Evolutionary conservation across 2,113 vertebrate genomes (phyloP).

Genomic region (Solea solea): DNA sequence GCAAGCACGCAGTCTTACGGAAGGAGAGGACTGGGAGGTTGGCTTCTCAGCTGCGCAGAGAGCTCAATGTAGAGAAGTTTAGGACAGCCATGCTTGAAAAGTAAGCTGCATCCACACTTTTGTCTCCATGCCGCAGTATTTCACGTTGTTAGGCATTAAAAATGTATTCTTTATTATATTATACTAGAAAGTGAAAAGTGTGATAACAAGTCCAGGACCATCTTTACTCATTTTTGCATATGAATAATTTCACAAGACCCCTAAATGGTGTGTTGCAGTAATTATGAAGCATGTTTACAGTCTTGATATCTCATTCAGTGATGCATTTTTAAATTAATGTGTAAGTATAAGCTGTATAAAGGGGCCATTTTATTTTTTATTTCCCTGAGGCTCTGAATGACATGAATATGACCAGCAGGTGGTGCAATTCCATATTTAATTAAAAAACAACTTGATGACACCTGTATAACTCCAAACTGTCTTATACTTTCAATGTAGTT

Average conservation of each 20-base stretch:
- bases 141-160: too few species aligned
- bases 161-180: too few species aligned
- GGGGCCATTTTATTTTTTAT: not conserved
- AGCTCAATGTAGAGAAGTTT: constrained; percentile 90
- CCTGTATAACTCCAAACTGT: too few species aligned
- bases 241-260: not conserved
- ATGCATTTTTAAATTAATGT: not conserved
- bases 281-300: not conserved
- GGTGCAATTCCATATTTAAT: constrained; percentile 14
- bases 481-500: not conserved
- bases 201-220: too few species aligned
- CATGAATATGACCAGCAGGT: constrained; percentile 3
- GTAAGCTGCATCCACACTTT: constrained; percentile 61
- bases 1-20: constrained; percentile 83
- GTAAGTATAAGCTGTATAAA: not conserved
- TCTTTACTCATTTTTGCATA: not conserved
- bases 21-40: constrained; percentile 80
- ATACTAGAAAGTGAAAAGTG: too few species aligned
- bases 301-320: too few species aligned
- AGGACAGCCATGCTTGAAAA: constrained; percentile 93
- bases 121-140: not conserved
- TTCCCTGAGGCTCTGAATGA: not conserved
- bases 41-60: constrained; percentile 86
- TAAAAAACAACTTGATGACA: not conserved
- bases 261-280: not conserved